A percentile compares a stretch with the other conserved stretches of the same genome.
phyloP scores from a whole-genome alignment of 2,888 invertebrate genomes.

The Lomographa bimaculata region DNA sequence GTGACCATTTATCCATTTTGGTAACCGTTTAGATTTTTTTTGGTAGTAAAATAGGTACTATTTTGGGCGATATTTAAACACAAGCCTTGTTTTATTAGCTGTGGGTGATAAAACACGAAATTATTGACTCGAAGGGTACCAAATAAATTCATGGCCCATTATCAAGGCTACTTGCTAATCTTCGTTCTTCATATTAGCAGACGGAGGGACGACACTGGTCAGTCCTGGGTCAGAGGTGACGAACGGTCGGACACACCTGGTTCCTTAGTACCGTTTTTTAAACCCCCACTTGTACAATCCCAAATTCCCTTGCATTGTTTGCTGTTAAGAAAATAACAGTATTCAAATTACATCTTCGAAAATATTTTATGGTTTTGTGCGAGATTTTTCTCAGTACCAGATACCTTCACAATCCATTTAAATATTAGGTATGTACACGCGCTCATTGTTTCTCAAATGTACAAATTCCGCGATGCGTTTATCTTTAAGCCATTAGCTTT shows the following conservation, averaged over 20 bases:
- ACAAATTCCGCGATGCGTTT: slow-evolving; percentile 31
- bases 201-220: slow-evolving; percentile 55
- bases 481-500: slow-evolving; percentile 39
- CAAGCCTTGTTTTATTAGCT: too few species aligned
- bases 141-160: too few species aligned
- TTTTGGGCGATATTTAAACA: too few species aligned
- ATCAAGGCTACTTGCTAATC: slow-evolving; percentile 56
- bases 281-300: slow-evolving; percentile 31
- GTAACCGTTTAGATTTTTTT: too few species aligned
- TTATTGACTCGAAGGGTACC: too few species aligned
- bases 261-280: slow-evolving; percentile 44
- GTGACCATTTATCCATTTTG: too few species aligned
- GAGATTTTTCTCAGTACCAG: slow-evolving; percentile 13
- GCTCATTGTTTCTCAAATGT: slow-evolving; percentile 18
- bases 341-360: slow-evolving; percentile 26
- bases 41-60: too few species aligned
- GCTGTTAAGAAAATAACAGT: slow-evolving; percentile 21
- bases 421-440: too few species aligned
- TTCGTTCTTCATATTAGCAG: slow-evolving; percentile 54
- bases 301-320: slow-evolving; percentile 12
- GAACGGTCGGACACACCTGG: slow-evolving; percentile 71
- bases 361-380: slow-evolving; percentile 6
- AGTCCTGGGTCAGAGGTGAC: slow-evolving; percentile 79
- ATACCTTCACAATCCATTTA: neutral
- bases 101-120: too few species aligned